Evolutionary conservation across 1,140 invertebrate species (phyloP).

Genomic region (Latrodectus geometricus): DNA sequence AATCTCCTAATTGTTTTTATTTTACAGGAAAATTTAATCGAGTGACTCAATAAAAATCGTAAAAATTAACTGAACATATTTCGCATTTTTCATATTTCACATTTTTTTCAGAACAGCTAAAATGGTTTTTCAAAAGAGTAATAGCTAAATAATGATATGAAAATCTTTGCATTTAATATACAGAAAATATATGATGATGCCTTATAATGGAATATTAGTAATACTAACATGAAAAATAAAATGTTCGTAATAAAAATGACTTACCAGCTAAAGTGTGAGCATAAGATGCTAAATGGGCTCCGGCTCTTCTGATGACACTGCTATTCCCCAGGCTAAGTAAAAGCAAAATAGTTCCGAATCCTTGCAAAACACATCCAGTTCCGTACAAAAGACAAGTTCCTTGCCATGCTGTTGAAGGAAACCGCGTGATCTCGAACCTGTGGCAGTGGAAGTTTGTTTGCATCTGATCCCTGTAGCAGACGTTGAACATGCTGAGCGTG

Average conservation of each 20-base stretch:
- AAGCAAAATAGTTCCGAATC: constrained; percentile 24
- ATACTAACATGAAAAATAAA: too few relatives aligned
- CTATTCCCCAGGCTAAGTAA: constrained; percentile 11
- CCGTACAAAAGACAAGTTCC: constrained; percentile 49
- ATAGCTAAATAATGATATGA: too few relatives aligned
- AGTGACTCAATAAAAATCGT: too few relatives aligned
- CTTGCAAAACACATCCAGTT: constrained; percentile 42
- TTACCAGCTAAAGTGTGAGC: constrained; percentile 41
- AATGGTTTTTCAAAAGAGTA: too few relatives aligned
- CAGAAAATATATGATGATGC: too few relatives aligned
- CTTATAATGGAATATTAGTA: too few relatives aligned
- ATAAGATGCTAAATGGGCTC: constrained; percentile 5
- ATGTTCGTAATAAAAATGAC: background rate
- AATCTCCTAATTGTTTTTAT: too few relatives aligned
- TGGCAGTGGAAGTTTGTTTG: constrained; percentile 42
- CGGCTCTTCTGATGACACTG: background rate
- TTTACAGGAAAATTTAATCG: too few relatives aligned
- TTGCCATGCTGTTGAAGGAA: constrained; percentile 53
- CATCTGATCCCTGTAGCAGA: constrained; percentile 42
- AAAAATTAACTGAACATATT: too few relatives aligned
- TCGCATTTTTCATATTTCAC: too few relatives aligned
- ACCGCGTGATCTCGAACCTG: constrained; percentile 15
- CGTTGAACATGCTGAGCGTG: constrained; percentile 48
- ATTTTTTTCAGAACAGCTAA: too few relatives aligned
- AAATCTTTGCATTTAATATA: too few relatives aligned